These are phyloP conservation scores for Dromaius novaehollandiae DNA, from an alignment of 2,113 vertebrate genomes.

Conservation along the genomic window DNA sequence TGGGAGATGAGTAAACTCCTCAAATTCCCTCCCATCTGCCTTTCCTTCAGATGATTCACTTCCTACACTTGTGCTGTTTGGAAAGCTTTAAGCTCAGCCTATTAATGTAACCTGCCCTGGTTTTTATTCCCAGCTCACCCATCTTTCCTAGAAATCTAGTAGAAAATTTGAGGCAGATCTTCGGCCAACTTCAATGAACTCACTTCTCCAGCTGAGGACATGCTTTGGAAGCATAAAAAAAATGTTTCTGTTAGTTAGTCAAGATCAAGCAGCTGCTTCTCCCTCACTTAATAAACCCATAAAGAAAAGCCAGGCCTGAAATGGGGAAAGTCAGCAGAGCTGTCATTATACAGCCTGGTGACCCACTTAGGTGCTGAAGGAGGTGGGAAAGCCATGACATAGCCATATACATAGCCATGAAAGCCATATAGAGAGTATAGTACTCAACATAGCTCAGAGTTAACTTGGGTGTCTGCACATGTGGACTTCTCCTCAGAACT, in stretches of 20 bases:
- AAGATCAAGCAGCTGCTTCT: not conserved
- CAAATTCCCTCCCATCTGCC: not conserved
- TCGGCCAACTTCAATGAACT: not conserved
- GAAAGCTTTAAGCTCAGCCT: not conserved
- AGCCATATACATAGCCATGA: not conserved
- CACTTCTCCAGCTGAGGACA: not conserved
- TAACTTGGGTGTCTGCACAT: not conserved
- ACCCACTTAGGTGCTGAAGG: too few species aligned
- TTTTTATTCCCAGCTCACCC: not conserved
- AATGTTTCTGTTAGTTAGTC: not conserved
- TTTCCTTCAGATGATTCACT: not conserved
- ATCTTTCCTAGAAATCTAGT: not conserved
- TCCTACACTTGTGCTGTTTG: not conserved
- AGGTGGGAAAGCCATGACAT: not conserved
- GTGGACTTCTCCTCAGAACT: accelerated
- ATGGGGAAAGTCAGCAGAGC: not conserved
- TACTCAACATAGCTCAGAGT: too few species aligned
- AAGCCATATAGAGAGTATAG: not conserved
- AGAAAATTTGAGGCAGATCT: not conserved
- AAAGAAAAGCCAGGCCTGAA: not conserved
- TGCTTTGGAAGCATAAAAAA: not conserved
- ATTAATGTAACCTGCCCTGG: not conserved
- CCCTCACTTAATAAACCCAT: not conserved
- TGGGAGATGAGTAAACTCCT: not conserved
- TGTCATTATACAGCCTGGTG: not conserved